A percentile compares a stretch with the other conserved stretches of the same genome.
Evolutionary conservation across 53 echinoderm and acorn worm species (phyloP).

Genomic region (Temnopleurus reevesii): DNA sequence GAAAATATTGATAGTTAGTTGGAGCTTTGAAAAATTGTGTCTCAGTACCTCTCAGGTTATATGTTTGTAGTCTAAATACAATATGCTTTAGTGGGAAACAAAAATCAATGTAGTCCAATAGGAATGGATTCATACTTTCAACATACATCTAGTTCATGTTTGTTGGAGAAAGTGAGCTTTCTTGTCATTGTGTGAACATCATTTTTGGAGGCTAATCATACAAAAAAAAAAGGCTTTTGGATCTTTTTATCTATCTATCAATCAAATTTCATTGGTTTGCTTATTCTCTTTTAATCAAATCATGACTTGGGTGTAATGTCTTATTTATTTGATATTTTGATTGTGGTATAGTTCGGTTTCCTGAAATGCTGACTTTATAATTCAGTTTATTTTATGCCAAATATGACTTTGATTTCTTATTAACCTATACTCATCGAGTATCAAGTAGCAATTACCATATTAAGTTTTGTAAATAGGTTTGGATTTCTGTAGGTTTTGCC

Average conservation of each 20-base stretch:
- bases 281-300: background rate
- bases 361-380: background rate
- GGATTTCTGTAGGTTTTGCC: no score
- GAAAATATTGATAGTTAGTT: no score
- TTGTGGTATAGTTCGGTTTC: background rate
- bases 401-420: background rate
- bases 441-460: background rate
- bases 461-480: background rate
- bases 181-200: background rate
- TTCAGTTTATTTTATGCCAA: background rate
- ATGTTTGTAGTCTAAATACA: no score
- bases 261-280: background rate
- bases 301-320: background rate
- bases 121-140: background rate
- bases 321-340: slow-evolving; percentile 10
- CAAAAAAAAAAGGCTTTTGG: background rate
- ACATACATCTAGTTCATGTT: background rate
- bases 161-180: background rate
- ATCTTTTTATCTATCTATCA: background rate
- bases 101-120: no score
- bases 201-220: no score
- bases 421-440: background rate
- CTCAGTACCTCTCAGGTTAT: no score
- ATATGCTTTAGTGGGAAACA: no score
- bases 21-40: no score